These are phyloP conservation scores for Tachysurus fulvidraco DNA, from an alignment of 2,113 vertebrate genomes.

Conservation along the genomic window DNA sequence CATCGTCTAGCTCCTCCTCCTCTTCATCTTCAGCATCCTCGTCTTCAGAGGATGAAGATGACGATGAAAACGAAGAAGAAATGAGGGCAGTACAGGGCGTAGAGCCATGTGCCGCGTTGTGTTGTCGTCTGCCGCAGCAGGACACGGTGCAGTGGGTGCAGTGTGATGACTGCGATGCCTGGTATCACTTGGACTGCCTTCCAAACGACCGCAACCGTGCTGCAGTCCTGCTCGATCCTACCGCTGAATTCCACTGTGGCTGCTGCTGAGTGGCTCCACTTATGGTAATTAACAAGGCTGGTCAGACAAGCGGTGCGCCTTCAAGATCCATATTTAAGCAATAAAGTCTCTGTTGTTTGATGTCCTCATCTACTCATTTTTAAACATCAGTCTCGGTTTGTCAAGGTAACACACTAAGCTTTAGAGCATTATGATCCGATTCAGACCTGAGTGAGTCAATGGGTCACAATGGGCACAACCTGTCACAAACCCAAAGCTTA, in stretches of 20 bases:
- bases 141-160: conserved; percentile 88
- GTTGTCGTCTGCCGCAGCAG: conserved; percentile 78
- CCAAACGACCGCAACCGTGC: conserved; percentile 68
- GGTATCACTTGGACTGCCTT: conserved; percentile 82
- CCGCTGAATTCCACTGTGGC: conserved; percentile 79
- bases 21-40: conserved; percentile 45
- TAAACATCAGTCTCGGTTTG: not conserved
- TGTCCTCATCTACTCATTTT: conserved; percentile 7
- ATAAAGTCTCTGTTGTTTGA: not conserved
- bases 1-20: conserved; percentile 56
- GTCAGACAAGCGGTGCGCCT: not conserved
- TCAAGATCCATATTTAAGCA: not conserved
- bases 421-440: not conserved
- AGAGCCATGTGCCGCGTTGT: conserved; percentile 76
- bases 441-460: not conserved
- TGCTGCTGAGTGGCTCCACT: conserved; percentile 64
- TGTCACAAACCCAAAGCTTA: too few relatives aligned
- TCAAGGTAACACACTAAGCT: not conserved
- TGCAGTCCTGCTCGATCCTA: conserved; percentile 72
- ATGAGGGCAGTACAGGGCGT: conserved; percentile 26
- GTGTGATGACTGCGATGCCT: conserved; percentile 83
- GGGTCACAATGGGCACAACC: not conserved
- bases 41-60: conserved; percentile 57
- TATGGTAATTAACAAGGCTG: not conserved
- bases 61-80: conserved; percentile 59